Base-by-base conservation (phyloP, 2,888 invertebrate genomes). In the Xylota segnis region DNA sequence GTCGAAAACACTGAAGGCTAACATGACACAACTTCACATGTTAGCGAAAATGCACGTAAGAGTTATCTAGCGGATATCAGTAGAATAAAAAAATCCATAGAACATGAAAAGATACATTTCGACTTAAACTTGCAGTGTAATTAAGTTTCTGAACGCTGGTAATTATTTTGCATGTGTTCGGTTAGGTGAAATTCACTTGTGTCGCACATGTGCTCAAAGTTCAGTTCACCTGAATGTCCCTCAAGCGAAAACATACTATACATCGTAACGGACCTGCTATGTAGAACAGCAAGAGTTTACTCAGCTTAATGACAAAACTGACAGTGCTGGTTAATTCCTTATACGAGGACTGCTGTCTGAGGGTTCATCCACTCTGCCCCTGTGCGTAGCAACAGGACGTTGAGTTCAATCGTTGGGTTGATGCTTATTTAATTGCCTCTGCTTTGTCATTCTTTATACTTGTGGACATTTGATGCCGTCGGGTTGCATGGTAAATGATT, bases 401-500 rank as follows among this genome's bases (percentile, higher is more conserved):
- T 40, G 40, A 54, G 61, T 63, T 74, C 52, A 74, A 74, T 74
- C 61, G 52, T 54, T 54, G 52, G 50, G 52, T 74, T 61, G 61
- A 74, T 52, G 40, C 52, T 61, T 72, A 61, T 61, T 50, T 61
- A 72, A 61, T 52, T 23, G 61, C 5, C 61, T 37, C 14, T 29
- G 10, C 50, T 66, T 52, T 50, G 66, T 23, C 50, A 34, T 66
- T 66, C 34, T 66, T 66, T 52, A 52, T 52, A 37, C 32, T 23
- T 65, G 14, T 58, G 34, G 52, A 37, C 50, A 23, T 18, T 52
- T 34, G 32, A 74, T 74, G 72, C 72, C 52, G 61, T 6, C 10
- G 72, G 52, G 68, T 43, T 74, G 61, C 61, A 74, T 74, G 37
- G 34, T 40, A 63, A 63, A 74, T 63, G 52, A 61, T 40, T 74